phyloP scores from a whole-genome alignment of 2,797 vertebrate species.

The Parauchenoglanis ngamensis region DNA sequence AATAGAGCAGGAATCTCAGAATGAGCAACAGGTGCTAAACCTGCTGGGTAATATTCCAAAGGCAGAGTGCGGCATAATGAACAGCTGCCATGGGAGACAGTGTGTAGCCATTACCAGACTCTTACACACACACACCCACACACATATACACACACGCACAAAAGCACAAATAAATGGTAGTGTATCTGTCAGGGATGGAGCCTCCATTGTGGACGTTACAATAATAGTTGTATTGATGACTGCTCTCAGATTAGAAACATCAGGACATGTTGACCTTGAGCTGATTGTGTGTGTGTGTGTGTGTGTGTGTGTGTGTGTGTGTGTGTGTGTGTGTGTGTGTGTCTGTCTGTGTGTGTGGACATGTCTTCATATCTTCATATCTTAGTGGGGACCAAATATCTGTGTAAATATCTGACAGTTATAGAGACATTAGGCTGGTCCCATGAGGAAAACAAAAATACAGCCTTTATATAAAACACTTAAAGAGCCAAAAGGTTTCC shows the following conservation, averaged over 20 bases:
- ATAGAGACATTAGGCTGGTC: not conserved
- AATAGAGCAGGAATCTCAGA: conserved; percentile 32
- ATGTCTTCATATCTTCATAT: not conserved
- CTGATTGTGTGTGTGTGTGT: not conserved
- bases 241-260: conserved; percentile 8
- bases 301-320: not conserved
- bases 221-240: conserved; percentile 9
- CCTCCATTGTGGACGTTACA: not conserved
- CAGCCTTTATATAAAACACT: not conserved
- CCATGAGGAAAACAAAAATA: not conserved
- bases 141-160: conserved; percentile 21
- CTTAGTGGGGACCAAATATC: not conserved
- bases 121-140: not conserved
- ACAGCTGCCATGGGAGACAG: conserved; percentile 41
- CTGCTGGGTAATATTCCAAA: conserved; percentile 48
- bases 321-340: not conserved
- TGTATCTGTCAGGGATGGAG: not conserved
- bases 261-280: not conserved
- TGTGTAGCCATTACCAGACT: conserved; percentile 9
- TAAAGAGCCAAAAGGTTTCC: not conserved
- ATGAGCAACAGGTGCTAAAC: conserved; percentile 51
- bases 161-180: not conserved
- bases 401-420: not conserved
- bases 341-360: not conserved
- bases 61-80: conserved; percentile 36